These are phyloP conservation scores for Rhamnusium bicolor DNA, from an alignment of 2,888 invertebrate genomes.

Conservation along the genomic window DNA sequence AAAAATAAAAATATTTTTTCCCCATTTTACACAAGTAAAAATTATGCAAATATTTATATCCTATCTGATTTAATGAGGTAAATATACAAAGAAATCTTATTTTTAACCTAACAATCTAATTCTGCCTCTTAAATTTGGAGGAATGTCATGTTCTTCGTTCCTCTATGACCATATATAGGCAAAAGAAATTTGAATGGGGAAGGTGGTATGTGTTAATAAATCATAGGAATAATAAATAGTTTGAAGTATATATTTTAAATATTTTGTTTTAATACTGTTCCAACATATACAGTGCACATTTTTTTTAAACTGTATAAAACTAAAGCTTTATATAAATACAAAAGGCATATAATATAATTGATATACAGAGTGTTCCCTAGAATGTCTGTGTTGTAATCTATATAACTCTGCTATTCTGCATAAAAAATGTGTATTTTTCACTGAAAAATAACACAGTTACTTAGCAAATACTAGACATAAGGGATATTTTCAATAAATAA, in stretches of 20 bases:
- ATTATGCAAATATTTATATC: too few relatives aligned
- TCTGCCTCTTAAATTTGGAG: too few relatives aligned
- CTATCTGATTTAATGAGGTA: too few relatives aligned
- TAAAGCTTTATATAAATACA: conserved; percentile 63
- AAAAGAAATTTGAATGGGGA: too few relatives aligned
- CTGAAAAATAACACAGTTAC: conserved; percentile 10
- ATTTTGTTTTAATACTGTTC: conserved; percentile 65
- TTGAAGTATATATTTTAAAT: conserved; percentile 57
- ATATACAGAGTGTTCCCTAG: conserved; percentile 50
- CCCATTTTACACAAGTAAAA: too few relatives aligned
- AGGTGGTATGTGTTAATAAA: not conserved
- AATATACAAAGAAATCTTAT: too few relatives aligned
- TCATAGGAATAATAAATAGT: not conserved
- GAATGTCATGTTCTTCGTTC: too few relatives aligned
- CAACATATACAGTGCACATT: conserved; percentile 66
- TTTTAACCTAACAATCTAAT: too few relatives aligned
- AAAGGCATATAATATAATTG: conserved; percentile 61
- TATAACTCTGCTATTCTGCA: conserved; percentile 4
- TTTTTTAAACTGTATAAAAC: conserved; percentile 64
- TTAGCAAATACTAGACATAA: conserved; percentile 7
- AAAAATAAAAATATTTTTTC: too few relatives aligned
- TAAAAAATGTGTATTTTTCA: not conserved
- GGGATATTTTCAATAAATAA: conserved; percentile 48
- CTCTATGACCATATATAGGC: too few relatives aligned
- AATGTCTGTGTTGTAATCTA: conserved; percentile 2